Evolutionary conservation across 2,113 vertebrate genomes (phyloP), one percentile per base, ranked within the genome.

Genomic region (Fregetta grallaria): DNA sequence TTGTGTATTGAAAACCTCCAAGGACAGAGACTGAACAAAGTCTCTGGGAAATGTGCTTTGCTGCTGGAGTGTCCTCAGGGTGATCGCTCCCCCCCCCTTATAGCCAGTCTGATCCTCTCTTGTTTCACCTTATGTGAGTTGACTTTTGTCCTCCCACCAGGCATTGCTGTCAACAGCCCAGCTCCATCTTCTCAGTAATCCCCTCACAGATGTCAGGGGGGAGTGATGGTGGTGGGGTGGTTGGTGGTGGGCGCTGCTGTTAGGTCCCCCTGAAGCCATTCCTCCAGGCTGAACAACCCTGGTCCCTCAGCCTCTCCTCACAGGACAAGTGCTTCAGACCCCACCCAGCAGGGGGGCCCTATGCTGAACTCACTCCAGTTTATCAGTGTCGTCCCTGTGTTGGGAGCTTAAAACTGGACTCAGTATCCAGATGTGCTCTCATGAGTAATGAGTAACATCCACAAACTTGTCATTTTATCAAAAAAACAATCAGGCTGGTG

Each of bases 131-230:
- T 6, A 44, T 0, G 2, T 20, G 32, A 27, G 20, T 30, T 49
- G 17, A 42, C 26, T 50, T 34, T 63, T 22, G 9, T n/a, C 30
- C 20, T 59, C 45, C 34, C 29, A 53, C 6, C 15, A 53, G 14
- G 25, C n/a, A 36, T 49, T 50, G 32, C 47, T 40, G 15, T 18
- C n/a, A 53, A 73, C 23, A 59, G 8, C 56, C 15, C 34, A 74
- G 23, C 23, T 83, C 32, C 45, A 13, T 16, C 32, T 49, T 58
- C 42, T 79, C 52, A 47, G 40, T 55, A 61, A 80, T 25, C 9
- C 29, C 40, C 38, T 79, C 34, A 50, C 6, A 45, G 34, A 26
- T 42, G 5, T 7, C 0, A n/a, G 0, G 16, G 45, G 1, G 5
- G 0, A 0, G 13, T n/a, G 1, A 17, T 3, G 4, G 50, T 45